Evolutionary conservation across 2,113 vertebrate species (phyloP), one percentile per base, ranked within the genome.

Genomic region (Poeciliopsis occidentalis): DNA sequence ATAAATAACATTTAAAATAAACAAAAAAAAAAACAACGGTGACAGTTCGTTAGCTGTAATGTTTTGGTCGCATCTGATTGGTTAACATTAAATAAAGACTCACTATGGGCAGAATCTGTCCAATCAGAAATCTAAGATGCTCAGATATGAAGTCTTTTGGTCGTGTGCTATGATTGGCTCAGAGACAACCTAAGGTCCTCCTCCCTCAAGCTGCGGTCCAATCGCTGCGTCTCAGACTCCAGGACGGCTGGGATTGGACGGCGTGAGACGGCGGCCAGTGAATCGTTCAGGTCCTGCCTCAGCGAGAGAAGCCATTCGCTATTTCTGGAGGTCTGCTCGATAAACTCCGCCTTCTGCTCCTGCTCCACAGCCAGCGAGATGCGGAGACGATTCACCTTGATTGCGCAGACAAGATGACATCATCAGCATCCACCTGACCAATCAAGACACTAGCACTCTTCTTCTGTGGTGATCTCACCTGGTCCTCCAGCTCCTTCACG

Each of bases 201-300:
- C 85, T 92, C 92, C 80, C 75, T 88, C 57, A 94, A 39, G 73
- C 93, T 94, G 39, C 78, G 81, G 82, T 94, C 93, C 86, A 94
- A 87, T 76, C 92, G 88, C 80, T 91, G 91, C 1, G 93, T 91
- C 77, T 95, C 94, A 4, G 78, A 84, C 77, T 94, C 81, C 57
- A 95, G 80, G 62, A 94, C 85, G 0, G 91, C 81, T 0, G 90
- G 81, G 73, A 88, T n/a, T n/a, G 91, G 91, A 31, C 29, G 81
- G 3, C 80, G 83, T 0, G 91, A 91, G 54, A 95, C 93, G 0
- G 79, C 22, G 0, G 47, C 79, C 65, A 95, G 84, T 3, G 94
- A 95, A 6, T 91, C 69, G 0, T 37, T 87, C 69, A 95, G 91
- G 83, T 94, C 86, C 1, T 87, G 81, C 22, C 93, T 89, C 44